Conservation (phyloP, 2,797 vertebrate genomes). For the Hippopotamyrus pictus region DNA sequence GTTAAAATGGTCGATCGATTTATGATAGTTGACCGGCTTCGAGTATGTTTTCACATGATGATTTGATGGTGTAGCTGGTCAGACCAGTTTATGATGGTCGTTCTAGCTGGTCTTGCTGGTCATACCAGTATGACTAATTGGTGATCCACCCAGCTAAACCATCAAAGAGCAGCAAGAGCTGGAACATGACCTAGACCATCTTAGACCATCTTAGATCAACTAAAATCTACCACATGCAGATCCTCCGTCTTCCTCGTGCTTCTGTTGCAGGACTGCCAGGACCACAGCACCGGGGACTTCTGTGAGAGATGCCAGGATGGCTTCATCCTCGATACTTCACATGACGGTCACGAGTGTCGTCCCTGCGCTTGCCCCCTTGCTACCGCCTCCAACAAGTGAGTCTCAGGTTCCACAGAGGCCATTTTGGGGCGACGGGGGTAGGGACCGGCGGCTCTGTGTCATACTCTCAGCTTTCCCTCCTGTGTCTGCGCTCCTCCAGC, state of each 20-base stretch:
- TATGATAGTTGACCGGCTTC: not conserved
- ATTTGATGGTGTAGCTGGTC: not conserved
- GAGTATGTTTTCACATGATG: not conserved
- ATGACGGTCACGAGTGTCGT: conserved; percentile 58
- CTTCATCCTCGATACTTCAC: conserved; percentile 56
- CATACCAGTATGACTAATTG: not conserved
- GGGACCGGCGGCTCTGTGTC: not conserved
- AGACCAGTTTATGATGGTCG: not conserved
- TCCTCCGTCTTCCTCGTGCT: not conserved
- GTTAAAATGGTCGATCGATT: not conserved
- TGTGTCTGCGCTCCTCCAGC: conserved; percentile 54
- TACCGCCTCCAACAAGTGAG: conserved; percentile 67
- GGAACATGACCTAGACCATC: not conserved
- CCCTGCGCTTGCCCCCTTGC: conserved; percentile 84
- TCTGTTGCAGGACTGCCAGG: conserved; percentile 68
- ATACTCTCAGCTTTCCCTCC: not conserved
- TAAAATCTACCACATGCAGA: not conserved
- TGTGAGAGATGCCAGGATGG: conserved; percentile 81
- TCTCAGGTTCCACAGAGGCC: not conserved
- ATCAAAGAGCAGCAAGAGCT: not conserved
- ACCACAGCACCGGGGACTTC: conserved; percentile 80
- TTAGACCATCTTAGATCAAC: not conserved
- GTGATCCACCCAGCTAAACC: not conserved
- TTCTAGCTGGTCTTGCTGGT: not conserved
- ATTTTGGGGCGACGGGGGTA: not conserved